A percentile compares a stretch with the other conserved stretches of the same genome.
Conservation (phyloP, 2,113 vertebrate species). For the Deroptyus accipitrinus region DNA sequence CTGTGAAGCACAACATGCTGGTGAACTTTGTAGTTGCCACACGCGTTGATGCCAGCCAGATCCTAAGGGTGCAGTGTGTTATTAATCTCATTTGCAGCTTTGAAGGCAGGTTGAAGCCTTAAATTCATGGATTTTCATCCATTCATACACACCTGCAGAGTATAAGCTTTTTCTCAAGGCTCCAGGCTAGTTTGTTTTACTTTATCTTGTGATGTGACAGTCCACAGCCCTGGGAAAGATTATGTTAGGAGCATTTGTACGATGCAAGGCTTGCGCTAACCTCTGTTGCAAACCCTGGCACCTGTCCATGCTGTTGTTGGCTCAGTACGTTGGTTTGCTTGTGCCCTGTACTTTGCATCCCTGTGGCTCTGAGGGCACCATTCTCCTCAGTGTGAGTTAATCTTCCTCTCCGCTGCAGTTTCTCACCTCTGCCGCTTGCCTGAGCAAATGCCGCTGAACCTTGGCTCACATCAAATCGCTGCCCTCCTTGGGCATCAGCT, state of each 20-base stretch:
- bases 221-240: neutral
- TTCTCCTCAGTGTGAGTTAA: neutral
- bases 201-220: neutral
- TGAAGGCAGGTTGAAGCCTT: neutral
- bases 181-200: neutral
- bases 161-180: neutral
- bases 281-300: neutral
- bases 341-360: neutral
- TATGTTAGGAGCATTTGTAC: neutral
- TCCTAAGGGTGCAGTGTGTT: neutral
- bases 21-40: neutral
- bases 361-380: accelerated
- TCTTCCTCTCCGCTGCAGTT: neutral
- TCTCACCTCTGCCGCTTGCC: neutral
- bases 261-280: neutral
- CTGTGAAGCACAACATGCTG: neutral
- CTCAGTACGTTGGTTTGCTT: accelerated
- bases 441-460: neutral
- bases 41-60: accelerated
- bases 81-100: neutral
- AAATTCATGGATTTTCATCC: neutral
- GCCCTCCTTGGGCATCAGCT: neutral
- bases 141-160: neutral
- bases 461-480: neutral
- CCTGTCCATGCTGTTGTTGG: neutral